Conservation (phyloP, 2,797 vertebrate species). For the Helarctos malayanus region DNA sequence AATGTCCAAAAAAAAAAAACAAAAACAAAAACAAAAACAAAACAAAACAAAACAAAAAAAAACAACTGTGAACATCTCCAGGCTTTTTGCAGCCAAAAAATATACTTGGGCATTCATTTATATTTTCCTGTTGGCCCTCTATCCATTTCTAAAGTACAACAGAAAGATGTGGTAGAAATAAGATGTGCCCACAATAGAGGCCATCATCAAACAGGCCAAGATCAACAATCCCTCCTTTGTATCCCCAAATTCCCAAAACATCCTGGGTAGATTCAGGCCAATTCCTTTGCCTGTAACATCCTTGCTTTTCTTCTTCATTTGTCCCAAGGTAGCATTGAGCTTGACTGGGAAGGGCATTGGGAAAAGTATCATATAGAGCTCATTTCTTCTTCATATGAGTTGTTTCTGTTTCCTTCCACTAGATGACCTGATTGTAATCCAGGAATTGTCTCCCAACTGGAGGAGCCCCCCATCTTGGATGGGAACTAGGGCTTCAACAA, state of each 20-base stretch:
- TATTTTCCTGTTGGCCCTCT: background rate
- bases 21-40: no score
- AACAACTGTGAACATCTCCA: background rate
- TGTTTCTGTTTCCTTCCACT: background rate
- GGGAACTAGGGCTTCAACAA: background rate
- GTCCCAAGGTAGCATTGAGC: background rate
- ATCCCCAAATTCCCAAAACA: background rate
- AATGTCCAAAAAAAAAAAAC: background rate
- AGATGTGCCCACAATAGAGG: background rate
- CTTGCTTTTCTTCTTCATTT: background rate
- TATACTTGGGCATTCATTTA: background rate
- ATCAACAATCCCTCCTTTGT: background rate
- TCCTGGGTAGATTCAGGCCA: background rate
- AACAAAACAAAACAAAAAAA: no score
- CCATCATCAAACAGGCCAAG: background rate
- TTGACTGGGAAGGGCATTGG: background rate
- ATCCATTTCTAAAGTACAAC: background rate
- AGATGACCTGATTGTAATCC: background rate
- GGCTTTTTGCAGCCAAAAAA: background rate
- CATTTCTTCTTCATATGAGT: background rate
- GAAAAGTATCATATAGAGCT: background rate
- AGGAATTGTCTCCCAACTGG: rapidly evolving
- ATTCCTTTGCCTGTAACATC: background rate
- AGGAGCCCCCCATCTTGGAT: background rate
- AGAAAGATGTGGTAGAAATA: background rate